Percentiles rank a stretch among this genome's conserved stretches.
Evolutionary conservation across 2,113 vertebrate species (phyloP).

Genomic region (Entomyzon cyanotis): DNA sequence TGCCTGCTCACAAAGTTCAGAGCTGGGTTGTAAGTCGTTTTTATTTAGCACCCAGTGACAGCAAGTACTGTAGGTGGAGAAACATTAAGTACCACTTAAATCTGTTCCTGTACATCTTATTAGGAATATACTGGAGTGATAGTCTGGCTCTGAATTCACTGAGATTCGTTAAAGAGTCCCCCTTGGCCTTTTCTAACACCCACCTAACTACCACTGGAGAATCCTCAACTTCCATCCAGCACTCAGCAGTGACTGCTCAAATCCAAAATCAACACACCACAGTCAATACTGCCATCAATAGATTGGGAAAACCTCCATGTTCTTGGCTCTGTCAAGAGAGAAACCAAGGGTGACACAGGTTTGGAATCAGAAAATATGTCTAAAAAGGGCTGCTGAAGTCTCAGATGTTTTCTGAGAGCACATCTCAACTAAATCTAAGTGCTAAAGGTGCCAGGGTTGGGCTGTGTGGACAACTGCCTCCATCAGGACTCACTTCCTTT

Average conservation of each 20-base stretch:
- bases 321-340: not conserved
- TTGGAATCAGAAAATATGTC: not conserved
- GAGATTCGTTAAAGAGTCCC: constrained; percentile 54
- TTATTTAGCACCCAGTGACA: constrained; percentile 73
- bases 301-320: not conserved
- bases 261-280: not conserved
- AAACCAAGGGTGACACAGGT: not conserved
- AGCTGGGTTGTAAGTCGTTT: constrained; percentile 63
- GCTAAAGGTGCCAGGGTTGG: not conserved
- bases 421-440: not conserved
- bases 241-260: not conserved
- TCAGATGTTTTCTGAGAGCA: fast-evolving
- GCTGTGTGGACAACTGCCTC: not conserved
- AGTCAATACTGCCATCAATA: not conserved
- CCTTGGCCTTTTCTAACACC: constrained; percentile 43
- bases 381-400: not conserved
- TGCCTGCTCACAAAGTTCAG: constrained; percentile 65
- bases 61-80: constrained; percentile 39
- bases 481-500: not conserved
- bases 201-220: constrained; percentile 13
- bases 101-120: constrained; percentile 64
- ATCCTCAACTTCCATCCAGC: not conserved
- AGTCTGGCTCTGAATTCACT: constrained; percentile 34
- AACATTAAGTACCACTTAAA: constrained; percentile 74
- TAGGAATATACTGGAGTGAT: constrained; percentile 64